Evolutionary conservation across 2,797 vertebrate genomes (phyloP).

Genomic region (Intellagama lesueurii): DNA sequence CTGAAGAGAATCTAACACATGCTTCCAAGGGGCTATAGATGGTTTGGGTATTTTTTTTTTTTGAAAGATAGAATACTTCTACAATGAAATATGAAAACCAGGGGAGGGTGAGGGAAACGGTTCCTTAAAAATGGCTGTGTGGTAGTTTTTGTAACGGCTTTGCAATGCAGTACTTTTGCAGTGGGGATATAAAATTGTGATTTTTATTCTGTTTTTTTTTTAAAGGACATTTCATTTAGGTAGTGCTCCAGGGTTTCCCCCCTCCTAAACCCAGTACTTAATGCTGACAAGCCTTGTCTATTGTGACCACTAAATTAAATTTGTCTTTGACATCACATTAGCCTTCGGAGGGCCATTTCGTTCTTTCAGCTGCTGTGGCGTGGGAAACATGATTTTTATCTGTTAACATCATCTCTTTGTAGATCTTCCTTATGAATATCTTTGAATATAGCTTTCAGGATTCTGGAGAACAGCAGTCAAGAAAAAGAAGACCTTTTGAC

Average conservation of each 20-base stretch:
- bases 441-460: constrained; percentile 65
- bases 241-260: constrained; percentile 28
- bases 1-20: not conserved
- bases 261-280: constrained; percentile 53
- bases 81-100: not conserved
- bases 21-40: not conserved
- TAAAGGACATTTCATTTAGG: constrained; percentile 66
- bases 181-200: constrained; percentile 27
- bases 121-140: constrained; percentile 19
- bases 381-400: constrained; percentile 62
- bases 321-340: constrained; percentile 67
- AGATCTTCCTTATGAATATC: constrained; percentile 59
- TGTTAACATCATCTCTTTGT: constrained; percentile 60
- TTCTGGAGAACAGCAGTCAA: constrained; percentile 57
- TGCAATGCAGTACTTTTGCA: constrained; percentile 10
- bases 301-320: constrained; percentile 72
- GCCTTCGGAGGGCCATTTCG: constrained; percentile 67
- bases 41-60: constrained; percentile 26
- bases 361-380: constrained; percentile 60
- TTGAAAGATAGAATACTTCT: constrained; percentile 33
- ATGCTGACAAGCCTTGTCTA: constrained; percentile 59
- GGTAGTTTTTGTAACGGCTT: constrained; percentile 55
- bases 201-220: constrained; percentile 49
- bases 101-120: not conserved
- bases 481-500: constrained; percentile 36